Percentiles rank a stretch among this genome's conserved stretches.
Evolutionary conservation across 2,888 invertebrate genomes (phyloP).

Genomic region (Apamea anceps): DNA sequence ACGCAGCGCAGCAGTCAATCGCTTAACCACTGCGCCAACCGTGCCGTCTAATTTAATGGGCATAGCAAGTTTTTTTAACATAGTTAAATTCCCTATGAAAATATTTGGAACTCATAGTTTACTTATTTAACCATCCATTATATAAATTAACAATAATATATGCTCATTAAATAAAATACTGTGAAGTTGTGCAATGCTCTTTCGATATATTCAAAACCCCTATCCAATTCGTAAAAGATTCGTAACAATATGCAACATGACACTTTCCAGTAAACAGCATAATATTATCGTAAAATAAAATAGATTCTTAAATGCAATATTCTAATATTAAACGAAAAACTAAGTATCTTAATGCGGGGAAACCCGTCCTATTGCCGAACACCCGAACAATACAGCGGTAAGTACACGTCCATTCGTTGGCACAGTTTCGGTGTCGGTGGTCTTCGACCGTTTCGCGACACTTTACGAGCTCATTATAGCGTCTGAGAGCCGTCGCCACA

Average conservation of each 20-base stretch:
- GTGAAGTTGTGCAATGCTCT: background rate
- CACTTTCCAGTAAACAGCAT: background rate
- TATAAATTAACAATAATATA: background rate
- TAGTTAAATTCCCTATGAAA: background rate
- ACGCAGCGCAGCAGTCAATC: too few species aligned
- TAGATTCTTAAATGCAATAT: slow-evolving; percentile 9
- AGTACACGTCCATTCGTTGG: slow-evolving; percentile 54
- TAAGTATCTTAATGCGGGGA: slow-evolving; percentile 53
- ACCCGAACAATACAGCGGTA: slow-evolving; percentile 38
- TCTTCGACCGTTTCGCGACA: slow-evolving; percentile 63
- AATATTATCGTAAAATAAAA: background rate
- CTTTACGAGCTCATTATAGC: slow-evolving; percentile 70
- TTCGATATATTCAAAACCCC: background rate
- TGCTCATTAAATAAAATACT: background rate
- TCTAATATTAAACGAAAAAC: slow-evolving; percentile 28
- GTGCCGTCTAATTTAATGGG: too few species aligned
- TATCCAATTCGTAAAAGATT: background rate
- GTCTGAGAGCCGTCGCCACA: slow-evolving; percentile 63
- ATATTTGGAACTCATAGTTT: background rate
- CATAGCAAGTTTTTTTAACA: too few species aligned
- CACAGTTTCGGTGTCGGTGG: slow-evolving; percentile 65
- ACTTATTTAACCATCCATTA: background rate
- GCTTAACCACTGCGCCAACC: too few species aligned
- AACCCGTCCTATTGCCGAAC: slow-evolving; percentile 52
- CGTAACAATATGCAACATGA: background rate